Percentiles rank a stretch among this genome's conserved stretches.
Evolutionary conservation across 2,797 vertebrate species (phyloP).

Genomic region (Brachymystax lenok): DNA sequence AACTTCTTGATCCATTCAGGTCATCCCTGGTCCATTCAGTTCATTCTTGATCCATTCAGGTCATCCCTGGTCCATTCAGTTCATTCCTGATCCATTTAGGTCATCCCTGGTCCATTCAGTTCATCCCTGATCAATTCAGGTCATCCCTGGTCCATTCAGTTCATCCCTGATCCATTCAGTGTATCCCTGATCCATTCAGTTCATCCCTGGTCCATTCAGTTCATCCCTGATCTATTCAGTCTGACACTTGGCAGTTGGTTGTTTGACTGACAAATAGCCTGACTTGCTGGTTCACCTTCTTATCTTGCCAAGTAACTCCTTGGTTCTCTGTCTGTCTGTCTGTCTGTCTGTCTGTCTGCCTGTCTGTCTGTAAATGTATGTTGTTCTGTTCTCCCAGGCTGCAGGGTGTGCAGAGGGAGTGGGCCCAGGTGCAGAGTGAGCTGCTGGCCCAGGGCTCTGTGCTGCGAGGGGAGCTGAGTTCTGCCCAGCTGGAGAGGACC

Average conservation of each 20-base stretch:
- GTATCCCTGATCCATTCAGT: no score
- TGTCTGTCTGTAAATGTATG: not conserved
- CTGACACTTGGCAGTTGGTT: no score
- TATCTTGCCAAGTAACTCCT: not conserved
- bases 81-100: no score
- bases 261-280: not conserved
- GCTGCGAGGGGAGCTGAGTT: conserved; percentile 78
- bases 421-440: conserved; percentile 74
- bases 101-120: no score
- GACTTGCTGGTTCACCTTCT: not conserved
- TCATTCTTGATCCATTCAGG: no score
- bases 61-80: no score
- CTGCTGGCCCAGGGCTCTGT: conserved; percentile 77
- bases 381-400: conserved; percentile 4
- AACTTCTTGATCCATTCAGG: not conserved
- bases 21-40: no score
- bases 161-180: no score
- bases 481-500: conserved; percentile 85
- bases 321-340: not conserved
- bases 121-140: no score
- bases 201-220: no score
- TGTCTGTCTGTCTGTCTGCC: not conserved
- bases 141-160: no score
- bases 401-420: conserved; percentile 76
- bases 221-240: no score